These are phyloP conservation scores for Origma solitaria DNA, from an alignment of 2,113 vertebrate species.

Conservation along the genomic window DNA sequence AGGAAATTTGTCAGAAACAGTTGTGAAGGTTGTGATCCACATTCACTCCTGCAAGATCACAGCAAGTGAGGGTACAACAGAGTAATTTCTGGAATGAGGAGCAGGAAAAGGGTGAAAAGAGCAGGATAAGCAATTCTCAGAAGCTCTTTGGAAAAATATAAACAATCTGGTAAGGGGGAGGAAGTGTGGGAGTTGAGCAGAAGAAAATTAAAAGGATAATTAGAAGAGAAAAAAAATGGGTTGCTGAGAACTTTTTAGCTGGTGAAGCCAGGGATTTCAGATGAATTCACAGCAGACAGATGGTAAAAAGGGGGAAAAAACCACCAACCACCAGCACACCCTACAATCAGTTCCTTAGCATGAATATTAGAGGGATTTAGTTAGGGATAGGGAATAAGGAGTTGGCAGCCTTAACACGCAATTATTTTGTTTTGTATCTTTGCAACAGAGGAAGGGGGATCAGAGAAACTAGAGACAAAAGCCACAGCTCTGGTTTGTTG, in stretches of 20 bases:
- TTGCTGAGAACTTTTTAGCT: constrained; percentile 38
- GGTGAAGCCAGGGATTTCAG: constrained; percentile 31
- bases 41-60: neutral
- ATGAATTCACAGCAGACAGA: constrained; percentile 57
- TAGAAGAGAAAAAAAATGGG: constrained; percentile 10
- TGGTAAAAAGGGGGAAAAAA: neutral
- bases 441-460: neutral
- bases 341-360: constrained; percentile 3
- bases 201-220: constrained; percentile 65
- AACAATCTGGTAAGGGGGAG: constrained; percentile 62
- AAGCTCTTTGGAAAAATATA: constrained; percentile 51
- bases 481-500: neutral
- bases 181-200: constrained; percentile 46
- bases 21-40: neutral
- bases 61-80: neutral
- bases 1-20: neutral
- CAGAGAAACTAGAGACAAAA: neutral
- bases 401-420: neutral
- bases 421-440: neutral
- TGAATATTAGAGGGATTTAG: neutral
- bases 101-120: constrained; percentile 19
- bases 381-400: neutral
- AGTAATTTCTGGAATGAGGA: neutral
- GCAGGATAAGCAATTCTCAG: constrained; percentile 41
- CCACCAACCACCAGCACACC: neutral